phyloP scores from a whole-genome alignment of 2,113 vertebrate species.

The Cairina moschata region DNA sequence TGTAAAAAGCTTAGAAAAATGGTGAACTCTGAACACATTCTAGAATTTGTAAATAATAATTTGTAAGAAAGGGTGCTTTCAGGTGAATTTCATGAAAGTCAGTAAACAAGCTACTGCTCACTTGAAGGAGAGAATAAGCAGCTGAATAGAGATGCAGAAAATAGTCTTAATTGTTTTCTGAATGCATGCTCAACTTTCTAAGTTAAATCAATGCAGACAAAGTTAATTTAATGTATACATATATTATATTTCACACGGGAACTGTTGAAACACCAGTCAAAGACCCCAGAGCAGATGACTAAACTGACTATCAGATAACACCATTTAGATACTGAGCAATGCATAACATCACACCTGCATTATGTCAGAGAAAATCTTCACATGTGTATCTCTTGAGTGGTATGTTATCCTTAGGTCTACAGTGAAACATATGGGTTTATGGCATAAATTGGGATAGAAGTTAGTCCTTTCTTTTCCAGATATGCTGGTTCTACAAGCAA shows the following conservation, averaged over 20 bases:
- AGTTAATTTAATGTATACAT: not conserved
- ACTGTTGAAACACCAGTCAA: not conserved
- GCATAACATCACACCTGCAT: not conserved
- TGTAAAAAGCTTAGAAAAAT: not conserved
- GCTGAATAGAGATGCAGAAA: not conserved
- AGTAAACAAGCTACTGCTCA: not conserved
- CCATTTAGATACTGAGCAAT: not conserved
- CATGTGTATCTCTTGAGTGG: not conserved
- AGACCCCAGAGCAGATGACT: not conserved
- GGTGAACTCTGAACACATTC: not conserved
- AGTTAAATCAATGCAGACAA: not conserved
- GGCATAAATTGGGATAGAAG: not conserved
- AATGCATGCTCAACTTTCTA: not conserved
- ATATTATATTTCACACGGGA: not conserved
- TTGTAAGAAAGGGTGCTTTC: not conserved
- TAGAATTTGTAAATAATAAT: not conserved
- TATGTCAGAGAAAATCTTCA: not conserved
- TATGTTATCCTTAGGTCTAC: not conserved
- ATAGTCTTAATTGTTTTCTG: not conserved
- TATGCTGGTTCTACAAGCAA: not conserved
- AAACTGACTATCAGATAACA: not conserved
- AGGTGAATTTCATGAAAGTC: not conserved
- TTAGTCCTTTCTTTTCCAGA: not conserved
- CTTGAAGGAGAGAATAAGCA: not conserved
- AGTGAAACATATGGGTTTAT: not conserved